Base-by-base conservation (phyloP, 2,113 vertebrate genomes). In the Puntigrus tetrazona region DNA sequence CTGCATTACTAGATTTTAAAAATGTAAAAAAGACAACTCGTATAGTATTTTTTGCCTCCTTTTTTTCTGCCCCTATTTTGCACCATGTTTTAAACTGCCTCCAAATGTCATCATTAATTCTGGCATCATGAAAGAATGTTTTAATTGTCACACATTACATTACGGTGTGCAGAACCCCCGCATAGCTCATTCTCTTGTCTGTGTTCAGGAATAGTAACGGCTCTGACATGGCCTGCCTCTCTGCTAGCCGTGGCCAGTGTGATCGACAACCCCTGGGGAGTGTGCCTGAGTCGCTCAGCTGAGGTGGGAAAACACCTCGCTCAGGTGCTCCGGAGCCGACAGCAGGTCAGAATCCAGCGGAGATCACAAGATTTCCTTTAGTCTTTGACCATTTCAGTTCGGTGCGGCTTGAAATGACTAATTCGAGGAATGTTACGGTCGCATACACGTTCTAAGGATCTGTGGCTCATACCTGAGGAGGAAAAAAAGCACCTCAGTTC, bases 231-330 rank as follows among this genome's bases (percentile, higher is more conserved):
- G 97, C 98, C 98, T 0, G 92, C 97, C 0, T 98, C 97, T 0
- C 91, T 99, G 78, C 92, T 99, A 87, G 92, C 96, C 0, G 96
- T 93, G 0, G 96, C 98, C 89, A 96, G 92, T 4, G 94, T 99
- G 90, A 99, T 99, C 2, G 98, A 99, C 93, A 96, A 99, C 91
- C 98, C 98, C 5, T 99, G 98, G 98, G 96, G 95, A 0, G 97
- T 99, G 65, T 99, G 97, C 86, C 95, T 99, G 72, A 96, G 95
- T 29, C 96, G 97, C 4, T 98, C 98, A 0, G 96, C 97, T 0
- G 96, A 98, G 85, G 96, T 99, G 16, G 98, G 97, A 83, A 99
- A 98, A 81, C 97, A 98, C 83, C 95, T 99, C 45, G 98, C 98
- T 0, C 97, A 96, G 78, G 94, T 98, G 76, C 91, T 99, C 67